Conservation (phyloP, 53 echinoderm and acorn worm species). For the Arbacia lixula region DNA sequence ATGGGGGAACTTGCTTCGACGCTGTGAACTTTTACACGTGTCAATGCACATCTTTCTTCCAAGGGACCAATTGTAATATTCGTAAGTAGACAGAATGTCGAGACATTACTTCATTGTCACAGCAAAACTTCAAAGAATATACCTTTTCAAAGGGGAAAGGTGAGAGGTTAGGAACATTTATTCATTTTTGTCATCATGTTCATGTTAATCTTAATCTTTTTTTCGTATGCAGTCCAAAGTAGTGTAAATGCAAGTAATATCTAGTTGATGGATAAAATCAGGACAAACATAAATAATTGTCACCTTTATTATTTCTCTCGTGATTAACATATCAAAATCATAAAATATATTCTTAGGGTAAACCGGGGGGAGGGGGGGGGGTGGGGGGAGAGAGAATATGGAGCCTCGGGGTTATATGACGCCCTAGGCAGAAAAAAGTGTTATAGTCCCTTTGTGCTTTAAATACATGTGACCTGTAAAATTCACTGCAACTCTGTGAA, state of each 20-base stretch:
- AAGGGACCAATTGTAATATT: conserved; percentile 15
- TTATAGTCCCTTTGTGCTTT: conserved; percentile 4
- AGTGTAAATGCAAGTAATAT: no score
- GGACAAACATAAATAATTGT: no score
- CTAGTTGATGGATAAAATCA: no score
- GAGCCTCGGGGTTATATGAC: no score
- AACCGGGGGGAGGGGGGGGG: no score
- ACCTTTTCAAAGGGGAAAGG: background rate
- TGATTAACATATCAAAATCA: no score
- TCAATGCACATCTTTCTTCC: conserved; percentile 20
- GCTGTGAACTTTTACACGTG: conserved; percentile 8
- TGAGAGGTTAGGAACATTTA: background rate
- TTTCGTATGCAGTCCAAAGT: no score
- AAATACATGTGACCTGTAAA: background rate
- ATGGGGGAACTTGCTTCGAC: conserved; percentile 24
- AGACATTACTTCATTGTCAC: background rate
- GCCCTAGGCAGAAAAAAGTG: no score
- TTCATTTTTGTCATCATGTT: no score
- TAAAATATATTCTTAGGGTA: no score
- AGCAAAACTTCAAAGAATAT: background rate
- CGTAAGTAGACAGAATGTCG: conserved; percentile 27
- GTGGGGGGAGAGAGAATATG: no score
- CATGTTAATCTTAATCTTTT: no score
- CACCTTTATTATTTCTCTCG: background rate
- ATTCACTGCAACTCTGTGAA: conserved; percentile 4